Conservation (phyloP, 2,888 invertebrate genomes). For the Lamproptera curius region DNA sequence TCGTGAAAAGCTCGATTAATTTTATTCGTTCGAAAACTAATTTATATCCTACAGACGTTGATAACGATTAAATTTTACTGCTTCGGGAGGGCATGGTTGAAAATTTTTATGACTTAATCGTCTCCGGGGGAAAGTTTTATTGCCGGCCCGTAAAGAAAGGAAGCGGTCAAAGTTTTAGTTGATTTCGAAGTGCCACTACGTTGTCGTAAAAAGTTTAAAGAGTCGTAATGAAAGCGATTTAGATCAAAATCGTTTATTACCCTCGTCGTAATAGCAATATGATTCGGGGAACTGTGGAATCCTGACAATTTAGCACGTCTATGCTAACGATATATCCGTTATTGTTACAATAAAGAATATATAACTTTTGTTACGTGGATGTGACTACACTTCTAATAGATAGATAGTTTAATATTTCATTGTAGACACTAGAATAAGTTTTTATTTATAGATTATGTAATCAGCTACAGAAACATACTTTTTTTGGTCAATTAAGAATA, state of each 20-base stretch:
- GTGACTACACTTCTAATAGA: too few species aligned
- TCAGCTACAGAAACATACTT: too few species aligned
- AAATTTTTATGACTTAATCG: conserved; percentile 31
- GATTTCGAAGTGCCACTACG: conserved; percentile 20
- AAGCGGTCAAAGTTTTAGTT: conserved; percentile 22
- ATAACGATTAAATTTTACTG: conserved; percentile 26
- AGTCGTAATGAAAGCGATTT: conserved; percentile 10
- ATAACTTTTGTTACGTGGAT: too few species aligned
- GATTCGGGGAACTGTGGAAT: not conserved
- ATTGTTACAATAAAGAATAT: too few species aligned
- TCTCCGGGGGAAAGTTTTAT: conserved; percentile 18
- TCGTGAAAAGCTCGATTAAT: conserved; percentile 15
- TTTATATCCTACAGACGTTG: conserved; percentile 19
- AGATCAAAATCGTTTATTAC: conserved; percentile 5
- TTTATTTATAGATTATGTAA: too few species aligned
- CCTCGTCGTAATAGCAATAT: not conserved
- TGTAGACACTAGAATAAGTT: too few species aligned
- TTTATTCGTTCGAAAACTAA: conserved; percentile 22
- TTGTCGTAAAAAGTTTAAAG: conserved; percentile 18
- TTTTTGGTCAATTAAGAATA: too few species aligned
- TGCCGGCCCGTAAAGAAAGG: conserved; percentile 17
- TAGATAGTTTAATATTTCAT: too few species aligned
- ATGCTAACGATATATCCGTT: too few species aligned
- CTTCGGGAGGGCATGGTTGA: conserved; percentile 26
- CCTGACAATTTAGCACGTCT: not conserved